These are phyloP conservation scores for Tauraco erythrolophus DNA, from an alignment of 2,113 vertebrate species.

Conservation along the genomic window DNA sequence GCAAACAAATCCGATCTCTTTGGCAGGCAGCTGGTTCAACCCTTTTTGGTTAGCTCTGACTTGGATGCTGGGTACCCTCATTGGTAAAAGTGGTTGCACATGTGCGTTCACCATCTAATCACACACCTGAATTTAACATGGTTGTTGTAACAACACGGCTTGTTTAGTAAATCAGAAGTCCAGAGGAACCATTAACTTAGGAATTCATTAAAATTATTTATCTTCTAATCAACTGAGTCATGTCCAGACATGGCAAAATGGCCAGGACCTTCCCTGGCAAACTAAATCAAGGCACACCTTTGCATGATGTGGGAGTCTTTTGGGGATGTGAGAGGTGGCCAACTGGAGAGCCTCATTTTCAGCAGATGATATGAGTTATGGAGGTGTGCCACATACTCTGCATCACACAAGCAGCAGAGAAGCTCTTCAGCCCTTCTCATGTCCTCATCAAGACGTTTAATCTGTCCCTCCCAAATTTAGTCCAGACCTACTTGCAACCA, in stretches of 20 bases:
- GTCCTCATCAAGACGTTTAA: not conserved
- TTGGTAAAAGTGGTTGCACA: not conserved
- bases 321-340: not conserved
- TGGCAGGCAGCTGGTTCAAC: not conserved
- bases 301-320: not conserved
- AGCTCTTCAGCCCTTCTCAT: not conserved
- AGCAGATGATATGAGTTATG: not conserved
- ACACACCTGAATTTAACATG: not conserved
- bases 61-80: not conserved
- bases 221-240: not conserved
- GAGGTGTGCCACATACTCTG: not conserved
- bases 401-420: not conserved
- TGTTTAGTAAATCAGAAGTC: not conserved
- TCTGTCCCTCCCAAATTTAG: not conserved
- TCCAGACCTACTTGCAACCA: not conserved
- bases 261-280: not conserved
- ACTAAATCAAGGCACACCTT: not conserved
- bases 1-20: not conserved
- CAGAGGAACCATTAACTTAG: not conserved
- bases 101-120: not conserved
- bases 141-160: not conserved
- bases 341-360: not conserved
- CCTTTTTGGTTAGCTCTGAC: not conserved
- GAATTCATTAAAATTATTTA: not conserved
- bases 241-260: not conserved